Evolutionary conservation across 2,797 vertebrate species (phyloP).

Genomic region (Loris lydekkerianus): DNA sequence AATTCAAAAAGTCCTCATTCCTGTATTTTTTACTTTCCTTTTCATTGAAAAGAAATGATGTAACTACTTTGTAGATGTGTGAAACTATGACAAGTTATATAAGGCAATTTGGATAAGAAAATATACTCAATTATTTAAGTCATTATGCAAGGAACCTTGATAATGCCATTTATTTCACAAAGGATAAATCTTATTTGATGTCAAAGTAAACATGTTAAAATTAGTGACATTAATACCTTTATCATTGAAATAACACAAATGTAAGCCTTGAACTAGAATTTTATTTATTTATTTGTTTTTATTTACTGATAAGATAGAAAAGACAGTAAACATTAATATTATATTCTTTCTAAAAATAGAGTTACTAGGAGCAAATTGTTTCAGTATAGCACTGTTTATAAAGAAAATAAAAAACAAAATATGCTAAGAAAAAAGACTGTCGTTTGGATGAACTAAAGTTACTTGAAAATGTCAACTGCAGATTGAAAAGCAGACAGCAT

Average conservation of each 20-base stretch:
- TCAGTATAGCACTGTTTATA: not conserved
- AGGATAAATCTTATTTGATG: not conserved
- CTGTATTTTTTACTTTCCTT: constrained; percentile 43
- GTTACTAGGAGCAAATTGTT: not conserved
- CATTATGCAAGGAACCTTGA: not conserved
- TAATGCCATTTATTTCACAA: constrained; percentile 52
- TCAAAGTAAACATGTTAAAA: constrained; percentile 41
- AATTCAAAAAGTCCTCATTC: constrained; percentile 23
- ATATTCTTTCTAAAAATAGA: not conserved
- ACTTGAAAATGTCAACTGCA: not conserved
- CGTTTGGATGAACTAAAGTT: not conserved
- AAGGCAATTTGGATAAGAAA: constrained; percentile 53
- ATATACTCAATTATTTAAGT: not conserved
- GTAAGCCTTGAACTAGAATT: not conserved
- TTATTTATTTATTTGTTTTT: not conserved
- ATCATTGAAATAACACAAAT: constrained; percentile 3
- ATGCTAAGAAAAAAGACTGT: not conserved
- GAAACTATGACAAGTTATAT: constrained; percentile 14
- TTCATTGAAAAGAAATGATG: constrained; percentile 50
- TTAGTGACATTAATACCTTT: not conserved
- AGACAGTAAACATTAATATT: not conserved
- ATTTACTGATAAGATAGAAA: constrained; percentile 9
- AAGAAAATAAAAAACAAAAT: not conserved
- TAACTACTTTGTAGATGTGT: constrained; percentile 45
- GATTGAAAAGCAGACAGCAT: not conserved